Percentiles rank a stretch among this genome's conserved stretches.
Evolutionary conservation across 2,888 invertebrate genomes (phyloP).

Genomic region (Chydorus sphaericus): DNA sequence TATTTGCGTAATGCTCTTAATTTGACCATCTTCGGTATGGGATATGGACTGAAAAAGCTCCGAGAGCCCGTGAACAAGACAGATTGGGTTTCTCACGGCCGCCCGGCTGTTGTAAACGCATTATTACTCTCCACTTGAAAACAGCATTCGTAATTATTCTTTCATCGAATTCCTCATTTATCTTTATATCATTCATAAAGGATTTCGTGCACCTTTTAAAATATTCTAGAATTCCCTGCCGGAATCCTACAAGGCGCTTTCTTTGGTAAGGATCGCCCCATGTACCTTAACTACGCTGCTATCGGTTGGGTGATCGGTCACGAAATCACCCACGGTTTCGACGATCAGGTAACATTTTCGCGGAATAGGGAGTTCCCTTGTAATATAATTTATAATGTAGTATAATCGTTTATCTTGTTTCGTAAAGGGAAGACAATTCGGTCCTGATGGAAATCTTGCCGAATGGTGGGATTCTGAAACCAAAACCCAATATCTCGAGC

Average conservation of each 20-base stretch:
- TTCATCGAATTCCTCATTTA: conserved; percentile 27
- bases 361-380: too few species aligned
- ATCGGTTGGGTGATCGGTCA: conserved; percentile 85
- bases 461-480: conserved; percentile 87
- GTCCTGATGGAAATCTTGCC: conserved; percentile 74
- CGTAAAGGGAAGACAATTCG: conserved; percentile 80
- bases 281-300: conserved; percentile 82
- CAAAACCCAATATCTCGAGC: conserved; percentile 63
- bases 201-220: conserved; percentile 64
- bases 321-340: conserved; percentile 63
- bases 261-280: conserved; percentile 73
- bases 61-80: conserved; percentile 67
- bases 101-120: conserved; percentile 71
- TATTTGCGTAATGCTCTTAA: conserved; percentile 62
- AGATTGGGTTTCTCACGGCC: conserved; percentile 69
- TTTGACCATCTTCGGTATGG: conserved; percentile 62
- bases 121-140: conserved; percentile 70
- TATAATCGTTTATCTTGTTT: too few species aligned
- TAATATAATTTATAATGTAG: too few species aligned
- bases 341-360: conserved; percentile 23
- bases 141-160: conserved; percentile 78
- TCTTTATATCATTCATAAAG: conserved; percentile 31
- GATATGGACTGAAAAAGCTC: conserved; percentile 59
- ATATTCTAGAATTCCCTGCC: conserved; percentile 83
- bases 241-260: conserved; percentile 84